A percentile compares a stretch with the other conserved stretches of the same genome.
Conservation (phyloP, 1,140 invertebrate genomes). For the Drosophila dunni region DNA sequence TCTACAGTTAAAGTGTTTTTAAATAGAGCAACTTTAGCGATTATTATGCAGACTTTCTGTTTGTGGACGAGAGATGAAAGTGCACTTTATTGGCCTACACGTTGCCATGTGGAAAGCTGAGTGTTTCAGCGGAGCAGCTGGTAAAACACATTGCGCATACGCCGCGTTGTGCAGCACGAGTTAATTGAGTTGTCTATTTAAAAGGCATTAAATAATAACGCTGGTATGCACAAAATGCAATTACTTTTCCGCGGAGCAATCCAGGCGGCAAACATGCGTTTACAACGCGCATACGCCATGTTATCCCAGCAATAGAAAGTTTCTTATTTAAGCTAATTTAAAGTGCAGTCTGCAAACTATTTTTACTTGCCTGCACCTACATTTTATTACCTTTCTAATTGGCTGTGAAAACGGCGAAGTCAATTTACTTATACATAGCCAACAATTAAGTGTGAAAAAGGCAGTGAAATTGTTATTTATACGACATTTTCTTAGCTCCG, state of each 20-base stretch:
- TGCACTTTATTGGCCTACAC: constrained; percentile 13
- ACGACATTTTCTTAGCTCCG: background rate
- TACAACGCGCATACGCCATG: constrained; percentile 32
- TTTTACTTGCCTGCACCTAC: background rate
- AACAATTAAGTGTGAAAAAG: constrained; percentile 47
- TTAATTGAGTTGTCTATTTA: constrained; percentile 30
- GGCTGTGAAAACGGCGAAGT: constrained; percentile 49
- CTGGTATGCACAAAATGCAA: constrained; percentile 28
- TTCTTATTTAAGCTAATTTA: constrained; percentile 23
- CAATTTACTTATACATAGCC: constrained; percentile 45
- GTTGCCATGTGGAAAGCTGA: background rate
- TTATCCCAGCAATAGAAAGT: background rate
- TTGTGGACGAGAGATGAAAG: constrained; percentile 8
- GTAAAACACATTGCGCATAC: constrained; percentile 21
- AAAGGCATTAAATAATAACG: constrained; percentile 27
- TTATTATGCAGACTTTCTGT: background rate
- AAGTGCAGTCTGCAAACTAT: background rate
- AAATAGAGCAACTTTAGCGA: background rate
- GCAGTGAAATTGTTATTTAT: constrained; percentile 68
- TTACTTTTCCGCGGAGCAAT: constrained; percentile 11
- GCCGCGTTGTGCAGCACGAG: background rate
- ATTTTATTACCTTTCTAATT: constrained; percentile 44
- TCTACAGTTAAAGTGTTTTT: background rate
- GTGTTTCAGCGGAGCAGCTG: background rate
- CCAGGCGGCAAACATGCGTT: constrained; percentile 9